A percentile compares a stretch with the other conserved stretches of the same genome.
Evolutionary conservation across 2,113 vertebrate species (phyloP).

Genomic region (Petaurus breviceps): DNA sequence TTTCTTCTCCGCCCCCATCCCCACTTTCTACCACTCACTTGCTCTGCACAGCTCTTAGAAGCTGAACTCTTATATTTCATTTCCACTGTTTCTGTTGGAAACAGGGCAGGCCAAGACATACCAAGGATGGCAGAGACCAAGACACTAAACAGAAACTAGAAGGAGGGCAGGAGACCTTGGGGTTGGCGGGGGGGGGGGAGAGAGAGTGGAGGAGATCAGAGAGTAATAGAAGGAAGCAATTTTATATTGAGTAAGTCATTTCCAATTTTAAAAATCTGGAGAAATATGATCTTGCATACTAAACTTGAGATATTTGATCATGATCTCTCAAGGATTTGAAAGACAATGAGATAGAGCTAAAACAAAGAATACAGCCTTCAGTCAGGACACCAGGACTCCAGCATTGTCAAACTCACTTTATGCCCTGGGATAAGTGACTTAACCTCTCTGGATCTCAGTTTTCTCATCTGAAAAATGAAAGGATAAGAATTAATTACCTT

Average conservation of each 20-base stretch:
- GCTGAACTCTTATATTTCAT: background rate
- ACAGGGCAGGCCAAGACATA: background rate
- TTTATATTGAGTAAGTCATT: background rate
- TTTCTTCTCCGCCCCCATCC: background rate
- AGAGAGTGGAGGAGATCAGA: background rate
- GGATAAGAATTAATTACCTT: background rate
- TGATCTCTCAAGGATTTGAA: constrained; percentile 9
- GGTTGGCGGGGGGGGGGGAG: background rate
- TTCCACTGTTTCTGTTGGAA: background rate
- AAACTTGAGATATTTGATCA: background rate
- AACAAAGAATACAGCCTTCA: constrained; percentile 26
- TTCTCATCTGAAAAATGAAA: background rate
- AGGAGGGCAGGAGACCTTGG: background rate
- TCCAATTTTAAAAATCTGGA: background rate
- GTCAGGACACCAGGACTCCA: background rate
- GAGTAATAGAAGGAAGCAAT: background rate
- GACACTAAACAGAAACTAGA: background rate
- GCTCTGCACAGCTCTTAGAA: background rate
- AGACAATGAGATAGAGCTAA: constrained; percentile 37
- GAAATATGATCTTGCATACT: background rate
- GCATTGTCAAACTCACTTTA: background rate
- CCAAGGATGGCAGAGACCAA: background rate
- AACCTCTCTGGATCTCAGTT: background rate
- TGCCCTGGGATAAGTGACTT: background rate
- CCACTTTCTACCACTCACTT: background rate